Evolutionary conservation across 1,140 invertebrate species (phyloP), one percentile per base, ranked within the genome.

Genomic region (Cataglyphis hispanica): DNA sequence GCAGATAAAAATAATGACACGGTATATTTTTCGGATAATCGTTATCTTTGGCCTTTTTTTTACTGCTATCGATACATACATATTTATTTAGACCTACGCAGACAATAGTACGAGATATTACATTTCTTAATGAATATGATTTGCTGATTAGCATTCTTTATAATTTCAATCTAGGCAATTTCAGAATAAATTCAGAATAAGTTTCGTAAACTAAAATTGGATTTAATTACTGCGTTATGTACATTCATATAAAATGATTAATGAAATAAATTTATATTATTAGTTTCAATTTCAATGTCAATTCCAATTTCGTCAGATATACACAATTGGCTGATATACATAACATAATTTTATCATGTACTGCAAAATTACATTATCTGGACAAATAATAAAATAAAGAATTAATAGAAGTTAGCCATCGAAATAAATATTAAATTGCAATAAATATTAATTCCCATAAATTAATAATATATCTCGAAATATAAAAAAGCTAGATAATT

Each of bases 21-120:
- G 43, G 13, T 67, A 64, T 1, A 34, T 64, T 16, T 0, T 19
- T 53, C 19, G 19, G 7, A 5, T 8, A 46, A 31, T 61, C 13
- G 0, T 66, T 78, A 34, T 34, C 8, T 22, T 69, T 50, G 19
- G 13, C 13, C 4, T 46, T 31, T 31, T 31, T 11, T 61, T 4
- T 60, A 37, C 53, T 74, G 34, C 19, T 83, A 74, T 83, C 56
- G 13, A 80, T 5, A 16, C 11, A 13, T 40, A n/a, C 67, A 74
- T 46, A 37, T 53, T 72, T 6, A 72, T 22, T 80, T 81, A 16
- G n/a, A 43, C 19, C 7, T 19, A 25, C n/a, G 10, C 10, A 16
- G 1, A 2, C 8, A 66, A 53, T 16, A 43, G 72, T 31, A n/a
- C 31, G 6, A 80, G 19, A 69, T 69, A 50, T 78, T 80, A 25